Evolutionary conservation across 2,113 vertebrate genomes (phyloP).

Genomic region (Elephantulus edwardii): DNA sequence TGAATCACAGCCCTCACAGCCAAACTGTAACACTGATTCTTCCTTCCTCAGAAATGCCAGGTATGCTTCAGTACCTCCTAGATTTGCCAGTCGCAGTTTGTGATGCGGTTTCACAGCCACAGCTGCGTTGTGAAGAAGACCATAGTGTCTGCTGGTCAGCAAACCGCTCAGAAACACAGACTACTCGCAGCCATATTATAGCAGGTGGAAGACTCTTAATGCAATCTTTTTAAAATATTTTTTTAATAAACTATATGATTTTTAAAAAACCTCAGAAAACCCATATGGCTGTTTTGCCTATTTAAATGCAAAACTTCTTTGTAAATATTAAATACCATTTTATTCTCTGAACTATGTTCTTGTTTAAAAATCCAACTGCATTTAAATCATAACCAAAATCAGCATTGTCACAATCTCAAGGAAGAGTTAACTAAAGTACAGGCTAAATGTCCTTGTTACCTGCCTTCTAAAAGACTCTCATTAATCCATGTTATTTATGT

Average conservation of each 20-base stretch:
- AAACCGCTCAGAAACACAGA: accelerated
- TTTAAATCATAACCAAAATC: background rate
- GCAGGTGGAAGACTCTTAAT: accelerated
- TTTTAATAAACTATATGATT: too few species aligned
- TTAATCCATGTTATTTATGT: background rate
- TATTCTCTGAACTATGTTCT: background rate
- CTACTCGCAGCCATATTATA: accelerated
- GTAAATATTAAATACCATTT: background rate
- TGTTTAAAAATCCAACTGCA: constrained; percentile 13
- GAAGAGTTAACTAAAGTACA: constrained; percentile 12
- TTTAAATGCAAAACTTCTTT: background rate
- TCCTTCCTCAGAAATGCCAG: constrained; percentile 95
- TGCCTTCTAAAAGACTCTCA: background rate
- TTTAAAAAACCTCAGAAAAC: too few species aligned
- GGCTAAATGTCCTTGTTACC: background rate
- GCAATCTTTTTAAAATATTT: too few species aligned
- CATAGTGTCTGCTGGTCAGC: constrained; percentile 76
- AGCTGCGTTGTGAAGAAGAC: constrained; percentile 88
- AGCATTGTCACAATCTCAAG: background rate
- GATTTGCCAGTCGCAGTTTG: constrained; percentile 92
- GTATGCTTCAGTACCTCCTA: constrained; percentile 93
- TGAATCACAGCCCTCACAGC: constrained; percentile 89
- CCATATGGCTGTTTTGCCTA: background rate
- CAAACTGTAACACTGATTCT: constrained; percentile 94
- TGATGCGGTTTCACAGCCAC: constrained; percentile 89